Base-by-base conservation (phyloP, 1,140 invertebrate species). In the Diplogasteroides magnus region DNA sequence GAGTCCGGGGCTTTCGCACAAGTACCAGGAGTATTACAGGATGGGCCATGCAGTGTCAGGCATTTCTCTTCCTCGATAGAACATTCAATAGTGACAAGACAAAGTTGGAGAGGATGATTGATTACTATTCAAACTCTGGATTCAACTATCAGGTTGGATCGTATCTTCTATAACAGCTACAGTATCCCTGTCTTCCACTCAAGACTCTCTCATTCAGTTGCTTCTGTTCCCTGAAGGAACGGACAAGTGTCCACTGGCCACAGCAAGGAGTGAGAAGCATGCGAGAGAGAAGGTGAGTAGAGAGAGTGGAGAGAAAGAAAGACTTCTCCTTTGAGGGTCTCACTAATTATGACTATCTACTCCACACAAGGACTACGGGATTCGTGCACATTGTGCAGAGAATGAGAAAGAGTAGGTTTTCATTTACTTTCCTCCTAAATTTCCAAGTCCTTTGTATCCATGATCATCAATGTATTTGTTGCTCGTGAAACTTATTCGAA, bases 191-290 rank as follows among this genome's bases (percentile, higher is more conserved):
- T n/a, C n/a, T n/a, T 74, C 6, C 37, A 27, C 25, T 14, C 26
- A 29, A 31, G 48, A 13, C 29, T 3, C 29, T n/a, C n/a, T 60
- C 26, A 78, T 82, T 69, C 73, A 86, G 83, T 78, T 94, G 29
- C 84, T 93, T 19, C 86, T 94, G 68, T 94, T 93, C 80, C 91
- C 91, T 0, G 92, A 94, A 85, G 92, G 92, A 1, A 94, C 91
- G 0, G 91, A 94, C 83, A 85, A 93, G 28, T 91, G 90, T 25
- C 83, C 84, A n/a, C 86, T 84, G 31, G 91, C 90, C 64, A 89
- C 88, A 73, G 84, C 83, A 37, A 88, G 87, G 64, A 93, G 91
- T 71, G 87, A 91, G 75, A 85, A 85, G 60, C 93, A 88, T 84
- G 91, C 91, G 0, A 82, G 84, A 14, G 88, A 88, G 74, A 87